Conservation (phyloP, 2,113 vertebrate genomes). For the Laterallus jamaicensis region DNA sequence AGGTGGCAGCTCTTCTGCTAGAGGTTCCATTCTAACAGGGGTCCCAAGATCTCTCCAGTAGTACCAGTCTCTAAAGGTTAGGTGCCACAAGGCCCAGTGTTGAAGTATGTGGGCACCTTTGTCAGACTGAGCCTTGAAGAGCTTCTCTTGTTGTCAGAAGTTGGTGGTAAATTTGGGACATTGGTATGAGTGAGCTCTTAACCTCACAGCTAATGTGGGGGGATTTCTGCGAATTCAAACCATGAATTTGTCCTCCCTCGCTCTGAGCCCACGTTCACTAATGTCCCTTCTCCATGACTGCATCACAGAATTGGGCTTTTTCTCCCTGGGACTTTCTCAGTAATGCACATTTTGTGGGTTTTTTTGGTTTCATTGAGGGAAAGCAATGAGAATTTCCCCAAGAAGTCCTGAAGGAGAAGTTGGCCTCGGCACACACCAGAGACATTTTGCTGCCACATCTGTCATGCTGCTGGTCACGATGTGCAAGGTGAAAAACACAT, state of each 20-base stretch:
- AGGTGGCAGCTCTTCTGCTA: not conserved
- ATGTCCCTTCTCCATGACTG: not conserved
- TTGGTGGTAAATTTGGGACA: not conserved
- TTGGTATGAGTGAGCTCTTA: fast-evolving
- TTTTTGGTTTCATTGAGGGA: not conserved
- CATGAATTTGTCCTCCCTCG: fast-evolving
- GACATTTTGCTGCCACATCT: not conserved
- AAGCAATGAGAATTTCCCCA: not conserved
- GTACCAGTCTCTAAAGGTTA: not conserved
- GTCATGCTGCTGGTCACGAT: fast-evolving
- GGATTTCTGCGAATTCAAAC: not conserved
- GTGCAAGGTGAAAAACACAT: not conserved
- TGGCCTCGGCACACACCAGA: not conserved
- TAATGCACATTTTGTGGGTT: not conserved
- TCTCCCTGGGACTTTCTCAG: not conserved
- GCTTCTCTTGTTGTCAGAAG: not conserved
- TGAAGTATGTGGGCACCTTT: not conserved
- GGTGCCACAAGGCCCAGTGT: not conserved
- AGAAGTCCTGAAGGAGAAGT: not conserved
- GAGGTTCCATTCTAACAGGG: not conserved
- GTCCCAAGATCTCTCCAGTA: not conserved
- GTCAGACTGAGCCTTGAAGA: not conserved
- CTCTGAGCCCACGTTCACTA: not conserved
- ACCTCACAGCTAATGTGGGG: not conserved
- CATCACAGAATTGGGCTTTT: not conserved